Percentiles rank a stretch among this genome's conserved stretches.
Evolutionary conservation across 2,113 vertebrate genomes (phyloP).

Genomic region (Capreolus pygargus): DNA sequence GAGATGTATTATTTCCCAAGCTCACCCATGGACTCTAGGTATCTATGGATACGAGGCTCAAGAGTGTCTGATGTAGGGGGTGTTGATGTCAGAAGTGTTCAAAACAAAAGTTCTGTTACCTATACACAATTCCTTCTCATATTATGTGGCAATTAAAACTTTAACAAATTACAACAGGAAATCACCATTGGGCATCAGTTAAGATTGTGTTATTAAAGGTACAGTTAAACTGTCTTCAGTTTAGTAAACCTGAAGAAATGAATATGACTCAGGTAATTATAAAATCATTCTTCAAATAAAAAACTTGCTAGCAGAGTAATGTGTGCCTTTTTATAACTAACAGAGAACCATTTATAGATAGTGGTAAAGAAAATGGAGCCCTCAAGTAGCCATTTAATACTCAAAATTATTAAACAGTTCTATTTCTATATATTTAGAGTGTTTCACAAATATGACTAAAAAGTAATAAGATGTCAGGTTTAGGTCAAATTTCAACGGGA

Average conservation of each 20-base stretch:
- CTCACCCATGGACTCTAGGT: not conserved
- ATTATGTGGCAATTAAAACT: conserved; percentile 39
- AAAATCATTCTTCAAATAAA: conserved; percentile 13
- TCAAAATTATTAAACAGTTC: not conserved
- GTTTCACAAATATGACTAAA: not conserved
- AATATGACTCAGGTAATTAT: not conserved
- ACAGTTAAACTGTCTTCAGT: not conserved
- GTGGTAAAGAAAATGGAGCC: not conserved
- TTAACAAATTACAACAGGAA: conserved; percentile 5
- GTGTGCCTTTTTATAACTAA: not conserved
- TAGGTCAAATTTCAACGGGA: not conserved
- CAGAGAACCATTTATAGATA: not conserved
- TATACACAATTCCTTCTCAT: not conserved
- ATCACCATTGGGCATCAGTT: not conserved
- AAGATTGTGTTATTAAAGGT: conserved; percentile 1
- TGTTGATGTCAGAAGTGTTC: conserved; percentile 39
- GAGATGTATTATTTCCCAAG: conserved; percentile 10
- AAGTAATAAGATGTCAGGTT: not conserved
- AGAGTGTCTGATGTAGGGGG: not conserved
- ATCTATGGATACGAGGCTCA: not conserved
- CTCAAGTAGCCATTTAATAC: not conserved
- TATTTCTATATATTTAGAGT: not conserved
- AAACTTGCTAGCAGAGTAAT: not conserved
- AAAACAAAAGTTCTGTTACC: conserved; percentile 6
- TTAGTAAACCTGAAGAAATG: conserved; percentile 3